Percentiles rank a stretch among this genome's conserved stretches.
Evolutionary conservation across 1,140 invertebrate species (phyloP).

Genomic region (Psix sp.): DNA sequence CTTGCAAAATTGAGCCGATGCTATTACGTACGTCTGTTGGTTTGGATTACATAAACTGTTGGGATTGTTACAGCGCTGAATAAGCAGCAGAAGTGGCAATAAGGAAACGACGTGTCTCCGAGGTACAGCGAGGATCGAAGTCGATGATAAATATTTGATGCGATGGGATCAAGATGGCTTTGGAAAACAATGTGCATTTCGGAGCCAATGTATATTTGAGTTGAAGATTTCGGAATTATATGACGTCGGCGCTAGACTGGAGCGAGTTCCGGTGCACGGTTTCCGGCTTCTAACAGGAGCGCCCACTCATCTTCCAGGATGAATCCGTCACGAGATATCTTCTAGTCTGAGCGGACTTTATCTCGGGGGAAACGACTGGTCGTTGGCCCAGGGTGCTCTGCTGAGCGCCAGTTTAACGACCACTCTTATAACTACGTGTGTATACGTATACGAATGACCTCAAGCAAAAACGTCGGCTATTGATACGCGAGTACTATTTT

Average conservation of each 20-base stretch:
- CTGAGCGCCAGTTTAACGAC: slow-evolving; percentile 47
- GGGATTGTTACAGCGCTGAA: too few relatives aligned
- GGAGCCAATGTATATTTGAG: slow-evolving; percentile 8
- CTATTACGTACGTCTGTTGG: too few relatives aligned
- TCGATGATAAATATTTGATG: slow-evolving; percentile 16
- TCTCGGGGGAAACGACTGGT: slow-evolving; percentile 53
- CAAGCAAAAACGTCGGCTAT: too few relatives aligned
- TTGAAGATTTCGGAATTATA: slow-evolving; percentile 24
- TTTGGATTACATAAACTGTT: too few relatives aligned
- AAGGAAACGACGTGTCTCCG: background rate
- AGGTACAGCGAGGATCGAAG: slow-evolving; percentile 1
- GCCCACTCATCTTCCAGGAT: slow-evolving; percentile 56
- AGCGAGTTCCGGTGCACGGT: slow-evolving; percentile 40
- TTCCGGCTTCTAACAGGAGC: slow-evolving; percentile 38
- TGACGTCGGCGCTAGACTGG: slow-evolving; percentile 34
- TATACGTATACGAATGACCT: slow-evolving; percentile 36
- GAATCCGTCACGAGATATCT: slow-evolving; percentile 55
- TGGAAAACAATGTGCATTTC: slow-evolving; percentile 15
- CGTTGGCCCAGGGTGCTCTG: slow-evolving; percentile 53
- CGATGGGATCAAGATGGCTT: slow-evolving; percentile 4
- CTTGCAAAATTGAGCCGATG: too few relatives aligned
- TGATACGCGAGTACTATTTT: too few relatives aligned
- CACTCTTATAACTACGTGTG: slow-evolving; percentile 48
- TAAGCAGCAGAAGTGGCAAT: too few relatives aligned
- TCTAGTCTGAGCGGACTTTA: slow-evolving; percentile 45